Evolutionary conservation across 2,113 vertebrate species (phyloP).

Genomic region (Embiotoca jacksoni): DNA sequence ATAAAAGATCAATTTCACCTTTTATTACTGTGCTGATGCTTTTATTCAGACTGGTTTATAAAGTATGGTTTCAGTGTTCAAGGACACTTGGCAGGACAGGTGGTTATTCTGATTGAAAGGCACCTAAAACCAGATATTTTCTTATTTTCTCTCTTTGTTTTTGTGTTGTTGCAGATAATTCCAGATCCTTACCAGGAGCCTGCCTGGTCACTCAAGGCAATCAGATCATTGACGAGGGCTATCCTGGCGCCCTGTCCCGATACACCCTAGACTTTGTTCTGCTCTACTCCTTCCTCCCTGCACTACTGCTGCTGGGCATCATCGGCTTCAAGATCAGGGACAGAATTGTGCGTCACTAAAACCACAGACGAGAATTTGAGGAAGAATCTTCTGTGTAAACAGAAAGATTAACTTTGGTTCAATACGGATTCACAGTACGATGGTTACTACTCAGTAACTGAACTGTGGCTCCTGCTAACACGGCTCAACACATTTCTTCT

Average conservation of each 20-base stretch:
- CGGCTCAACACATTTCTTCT: no score
- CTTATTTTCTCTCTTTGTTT: not conserved
- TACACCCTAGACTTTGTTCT: constrained; percentile 89
- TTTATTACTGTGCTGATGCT: not conserved
- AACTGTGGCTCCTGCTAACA: not conserved
- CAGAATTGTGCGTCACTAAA: constrained; percentile 82
- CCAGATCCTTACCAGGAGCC: constrained; percentile 48
- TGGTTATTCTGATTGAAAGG: not conserved
- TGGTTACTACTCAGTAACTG: not conserved
- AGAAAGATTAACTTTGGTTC: not conserved
- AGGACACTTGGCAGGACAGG: constrained; percentile 9
- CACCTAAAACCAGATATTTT: not conserved
- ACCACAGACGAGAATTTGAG: not conserved
- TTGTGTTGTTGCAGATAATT: constrained; percentile 53
- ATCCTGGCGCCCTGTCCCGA: constrained; percentile 86
- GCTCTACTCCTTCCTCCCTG: constrained; percentile 92
- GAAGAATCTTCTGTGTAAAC: not conserved
- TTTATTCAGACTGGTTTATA: not conserved
- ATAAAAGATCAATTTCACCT: not conserved
- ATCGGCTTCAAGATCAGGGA: constrained; percentile 93
- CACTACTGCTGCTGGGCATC: constrained; percentile 86
- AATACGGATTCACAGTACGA: not conserved
- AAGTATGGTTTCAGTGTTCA: constrained; percentile 8
- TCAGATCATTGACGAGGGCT: constrained; percentile 88
- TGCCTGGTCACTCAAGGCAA: constrained; percentile 85